Evolutionary conservation across 2,113 vertebrate genomes (phyloP), one percentile per base, ranked within the genome.

Genomic region (Nerophis ophidion): DNA sequence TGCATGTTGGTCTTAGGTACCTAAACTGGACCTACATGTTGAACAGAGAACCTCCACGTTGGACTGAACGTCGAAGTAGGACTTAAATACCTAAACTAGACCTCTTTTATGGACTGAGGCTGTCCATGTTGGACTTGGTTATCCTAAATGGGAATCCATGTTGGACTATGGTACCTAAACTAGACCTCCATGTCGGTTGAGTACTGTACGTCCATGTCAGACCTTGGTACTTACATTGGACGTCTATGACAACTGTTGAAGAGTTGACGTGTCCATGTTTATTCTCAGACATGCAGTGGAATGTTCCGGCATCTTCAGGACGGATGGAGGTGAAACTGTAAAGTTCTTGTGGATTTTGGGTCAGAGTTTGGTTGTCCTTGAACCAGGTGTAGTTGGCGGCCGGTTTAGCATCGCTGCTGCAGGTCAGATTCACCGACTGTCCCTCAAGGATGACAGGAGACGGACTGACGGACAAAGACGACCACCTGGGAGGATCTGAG

Each of bases 361-460:
- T 2, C 34, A 71, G 8, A 6, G 0, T 17, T 72, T 42, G 45
- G 0, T 64, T 48, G 5, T 33, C 50, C 12, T 60, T 78, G 61
- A 68, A 71, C 68, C 68, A 74, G 16, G 40, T 71, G 11, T 68
- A 59, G 0, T 0, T 54, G 61, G 68, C 44, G 42, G 57, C 40
- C 52, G 71, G 71, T 49, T 77, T 67, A 55, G 64, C 64, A 51
- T 68, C 49, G 51, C 61, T 54, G 60, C 19, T 61, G 3, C 73
- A 81, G 57, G 1, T 8, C 5, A 81, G 73, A 63, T 1, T 72
- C 0, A 82, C 65, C 51, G 71, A 56, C 35, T 55, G 57, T 14
- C 66, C 71, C 66, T 67, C 73, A 35, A 45, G 5, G 19, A 50
- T 47, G 19, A 58, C 52, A 53, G 1, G 60, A 47, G 72, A 49